Evolutionary conservation across 2,797 vertebrate species (phyloP).

Genomic region (Lophius americanus): DNA sequence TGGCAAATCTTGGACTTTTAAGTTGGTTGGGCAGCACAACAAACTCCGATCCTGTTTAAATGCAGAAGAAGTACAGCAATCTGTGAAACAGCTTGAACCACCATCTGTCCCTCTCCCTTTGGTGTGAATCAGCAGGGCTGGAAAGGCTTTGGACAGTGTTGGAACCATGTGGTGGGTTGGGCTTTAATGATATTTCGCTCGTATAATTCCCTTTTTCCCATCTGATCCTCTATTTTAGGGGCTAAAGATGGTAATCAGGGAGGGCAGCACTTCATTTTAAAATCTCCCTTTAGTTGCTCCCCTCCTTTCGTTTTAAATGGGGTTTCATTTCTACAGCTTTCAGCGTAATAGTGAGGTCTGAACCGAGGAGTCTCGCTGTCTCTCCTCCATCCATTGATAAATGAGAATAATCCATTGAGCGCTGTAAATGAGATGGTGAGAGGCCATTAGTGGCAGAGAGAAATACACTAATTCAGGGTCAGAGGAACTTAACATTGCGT

Average conservation of each 20-base stretch:
- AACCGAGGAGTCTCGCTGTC: too few relatives aligned
- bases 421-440: too few relatives aligned
- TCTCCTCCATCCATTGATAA: too few relatives aligned
- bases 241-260: conserved; percentile 32
- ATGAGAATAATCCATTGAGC: too few relatives aligned
- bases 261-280: conserved; percentile 23
- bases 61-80: conserved; percentile 27
- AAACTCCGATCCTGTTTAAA: conserved; percentile 31
- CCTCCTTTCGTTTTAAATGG: not conserved
- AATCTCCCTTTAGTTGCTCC: conserved; percentile 15
- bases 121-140: conserved; percentile 55
- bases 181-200: conserved; percentile 58
- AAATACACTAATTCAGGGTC: too few relatives aligned
- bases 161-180: conserved; percentile 51
- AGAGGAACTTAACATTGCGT: too few relatives aligned
- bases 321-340: not conserved
- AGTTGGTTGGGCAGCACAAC: not conserved
- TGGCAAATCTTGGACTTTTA: not conserved
- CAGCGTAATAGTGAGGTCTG: too few relatives aligned
- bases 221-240: conserved; percentile 29
- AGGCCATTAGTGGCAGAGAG: too few relatives aligned
- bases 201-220: conserved; percentile 46
- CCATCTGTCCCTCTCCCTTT: conserved; percentile 66
- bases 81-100: conserved; percentile 58
- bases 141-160: conserved; percentile 40